Evolutionary conservation across 2,888 invertebrate species (phyloP), one percentile per base, ranked within the genome.

Genomic region (Morpho helenor): DNA sequence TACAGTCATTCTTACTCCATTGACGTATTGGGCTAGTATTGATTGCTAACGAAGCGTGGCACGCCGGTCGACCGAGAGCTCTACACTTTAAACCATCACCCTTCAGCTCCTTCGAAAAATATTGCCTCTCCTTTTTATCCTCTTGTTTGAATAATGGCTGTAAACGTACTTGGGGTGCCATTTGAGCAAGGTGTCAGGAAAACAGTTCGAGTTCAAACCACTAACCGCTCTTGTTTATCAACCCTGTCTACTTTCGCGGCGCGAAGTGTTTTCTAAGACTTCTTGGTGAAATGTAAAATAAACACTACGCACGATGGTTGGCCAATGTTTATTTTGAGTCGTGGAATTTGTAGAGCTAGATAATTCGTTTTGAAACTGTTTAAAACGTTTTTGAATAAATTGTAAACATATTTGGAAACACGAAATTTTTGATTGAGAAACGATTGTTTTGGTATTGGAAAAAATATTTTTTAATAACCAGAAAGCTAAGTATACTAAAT

Each of bases 131-230:
- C 87, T 89, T 89, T 89, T 89, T 88, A 89, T 87, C 85, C 82
- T 82, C 86, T 87, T 87, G 88, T 89, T 90, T 88, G 89, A 89
- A 89, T 89, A 87, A 89, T 88, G 84, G 82, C 80, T 82, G 85
- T 86, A 85, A 87, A 84, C 79, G 87, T 85, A 85, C 87, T 86
- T 75, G 75, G 31, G 79, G 77, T 76, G 81, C 83, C 82, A 82
- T 86, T 86, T 82, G 79, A 83, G 80, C 77, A 84, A 88, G 89
- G 88, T 89, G 86, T 82, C 86, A 79, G 76, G 80, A 80, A 84
- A 86, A 83, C 80, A 82, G 76, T 79, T 81, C 76, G 76, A 84
- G 79, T 82, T 79, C 74, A 72, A 84, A 86, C 89, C 86, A 80
- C 87, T 87, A 86, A 84, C 85, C 82, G 81, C 69, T 78, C 78